Percentiles rank a stretch among this genome's conserved stretches.
These are phyloP conservation scores for Telmatochromis sp. DNA, from an alignment of 2,113 vertebrate genomes.

Conservation along the genomic window DNA sequence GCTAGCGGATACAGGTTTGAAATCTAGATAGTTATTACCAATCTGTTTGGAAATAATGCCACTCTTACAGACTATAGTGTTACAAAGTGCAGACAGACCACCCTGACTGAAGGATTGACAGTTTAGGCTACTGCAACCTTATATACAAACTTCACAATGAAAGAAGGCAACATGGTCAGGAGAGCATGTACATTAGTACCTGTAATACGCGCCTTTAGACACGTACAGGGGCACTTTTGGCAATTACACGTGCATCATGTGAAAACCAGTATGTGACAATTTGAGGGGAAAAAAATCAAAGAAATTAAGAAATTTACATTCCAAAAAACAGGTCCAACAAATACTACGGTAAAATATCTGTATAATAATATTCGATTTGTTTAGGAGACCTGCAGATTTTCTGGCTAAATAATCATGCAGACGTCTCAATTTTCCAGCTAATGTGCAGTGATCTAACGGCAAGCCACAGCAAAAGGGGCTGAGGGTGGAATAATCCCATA, in stretches of 20 bases:
- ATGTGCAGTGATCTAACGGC: slow-evolving; percentile 47
- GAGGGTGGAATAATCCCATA: slow-evolving; percentile 31
- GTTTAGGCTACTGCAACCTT: slow-evolving; percentile 22
- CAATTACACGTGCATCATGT: slow-evolving; percentile 8
- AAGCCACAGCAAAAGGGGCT: slow-evolving; percentile 11
- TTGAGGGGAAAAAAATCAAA: slow-evolving; percentile 7
- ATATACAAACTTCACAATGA: slow-evolving; percentile 22
- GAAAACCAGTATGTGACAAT: slow-evolving; percentile 17
- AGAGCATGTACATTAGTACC: background rate
- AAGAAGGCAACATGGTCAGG: background rate
- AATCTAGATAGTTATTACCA: background rate
- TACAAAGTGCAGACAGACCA: slow-evolving; percentile 35
- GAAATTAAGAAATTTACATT: slow-evolving; percentile 36
- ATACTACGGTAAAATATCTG: slow-evolving; percentile 40
- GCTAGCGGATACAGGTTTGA: background rate
- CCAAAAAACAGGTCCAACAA: slow-evolving; percentile 28
- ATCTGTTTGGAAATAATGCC: slow-evolving; percentile 16
- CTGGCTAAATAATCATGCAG: slow-evolving; percentile 54
- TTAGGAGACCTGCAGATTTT: slow-evolving; percentile 35
- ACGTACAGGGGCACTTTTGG: background rate
- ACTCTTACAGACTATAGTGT: slow-evolving; percentile 1
- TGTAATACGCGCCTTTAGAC: background rate
- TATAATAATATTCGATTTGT: slow-evolving; percentile 49
- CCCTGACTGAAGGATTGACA: background rate
- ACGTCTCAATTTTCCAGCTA: slow-evolving; percentile 51